Evolutionary conservation across 2,888 invertebrate species (phyloP), one percentile per base, ranked within the genome.

Genomic region (Macroteleia sp.): DNA sequence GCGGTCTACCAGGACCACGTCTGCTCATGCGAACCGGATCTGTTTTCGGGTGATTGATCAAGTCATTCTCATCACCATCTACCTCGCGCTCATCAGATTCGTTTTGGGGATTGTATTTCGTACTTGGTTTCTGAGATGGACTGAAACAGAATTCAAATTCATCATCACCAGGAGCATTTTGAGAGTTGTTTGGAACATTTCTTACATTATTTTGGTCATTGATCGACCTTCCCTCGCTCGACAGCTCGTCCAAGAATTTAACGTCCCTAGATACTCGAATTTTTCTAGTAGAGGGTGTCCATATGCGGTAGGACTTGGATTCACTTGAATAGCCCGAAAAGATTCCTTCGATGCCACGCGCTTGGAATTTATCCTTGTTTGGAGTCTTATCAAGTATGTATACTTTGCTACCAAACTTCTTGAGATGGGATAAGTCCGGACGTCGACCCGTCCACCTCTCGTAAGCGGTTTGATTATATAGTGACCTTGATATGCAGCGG

Each of bases 311-410:
- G 3, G 46, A 28, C 10, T 46, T 46, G 28, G 16, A 1, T 17
- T 4, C 6, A 17, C 17, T 17, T 1, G 17, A 39, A 17, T 39
- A 39, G 9, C 67, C 56, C 3, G 57, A 12, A 10, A 67, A 48
- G n/a, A 54, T 16, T 10, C 66, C 66, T 20, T 66, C 64, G 9
- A 52, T 42, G 3, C 52, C 52, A 4, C 30, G 25, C 8, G 52
- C 42, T 9, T 20, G 17, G 12, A 66, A 22, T 16, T 66, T 66
- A 10, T 22, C 17, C 12, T 34, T 41, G 1, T 9, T 10, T 12
- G 66, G 54, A 1, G 42, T 14, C n/a, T 66, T 66, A 14, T 66
- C 20, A 3, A 66, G 39, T 5, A 66, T 16, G n/a, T 41, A 66
- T 1, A 30, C 41, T 17, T 54, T 66, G 8, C 17, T 6, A 2